These are phyloP conservation scores for Dicycla oo DNA, from an alignment of 2,888 invertebrate genomes.

Conservation along the genomic window DNA sequence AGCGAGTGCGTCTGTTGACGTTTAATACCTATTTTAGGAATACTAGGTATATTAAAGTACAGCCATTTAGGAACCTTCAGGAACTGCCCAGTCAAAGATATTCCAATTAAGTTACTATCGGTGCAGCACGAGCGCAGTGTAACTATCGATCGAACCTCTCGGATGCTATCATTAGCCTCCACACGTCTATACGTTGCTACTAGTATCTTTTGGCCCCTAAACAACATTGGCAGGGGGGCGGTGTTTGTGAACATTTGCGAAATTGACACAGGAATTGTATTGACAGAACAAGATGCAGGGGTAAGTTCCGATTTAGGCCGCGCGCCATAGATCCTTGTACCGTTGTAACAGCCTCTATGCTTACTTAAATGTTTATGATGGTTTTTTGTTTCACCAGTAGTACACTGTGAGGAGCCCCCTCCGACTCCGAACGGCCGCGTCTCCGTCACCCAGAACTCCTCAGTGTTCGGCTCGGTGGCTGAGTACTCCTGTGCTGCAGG, in stretches of 20 bases:
- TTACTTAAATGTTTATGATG: background rate
- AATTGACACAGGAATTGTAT: background rate
- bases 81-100: background rate
- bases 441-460: constrained; percentile 89
- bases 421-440: constrained; percentile 92
- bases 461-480: constrained; percentile 93
- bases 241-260: background rate
- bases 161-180: background rate
- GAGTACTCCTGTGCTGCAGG: constrained; percentile 94
- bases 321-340: background rate
- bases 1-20: background rate
- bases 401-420: constrained; percentile 93
- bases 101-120: background rate
- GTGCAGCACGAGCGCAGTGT: background rate
- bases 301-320: background rate
- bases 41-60: background rate
- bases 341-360: too few relatives aligned
- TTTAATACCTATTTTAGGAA: background rate
- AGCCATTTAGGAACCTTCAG: background rate
- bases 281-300: background rate
- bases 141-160: background rate
- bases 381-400: constrained; percentile 84
- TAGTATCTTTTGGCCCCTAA: background rate
- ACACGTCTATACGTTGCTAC: too few relatives aligned
- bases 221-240: background rate